Percentiles rank a stretch among this genome's conserved stretches.
Conservation (phyloP, 2,113 vertebrate species). For the Cyanoliseus patagonus region DNA sequence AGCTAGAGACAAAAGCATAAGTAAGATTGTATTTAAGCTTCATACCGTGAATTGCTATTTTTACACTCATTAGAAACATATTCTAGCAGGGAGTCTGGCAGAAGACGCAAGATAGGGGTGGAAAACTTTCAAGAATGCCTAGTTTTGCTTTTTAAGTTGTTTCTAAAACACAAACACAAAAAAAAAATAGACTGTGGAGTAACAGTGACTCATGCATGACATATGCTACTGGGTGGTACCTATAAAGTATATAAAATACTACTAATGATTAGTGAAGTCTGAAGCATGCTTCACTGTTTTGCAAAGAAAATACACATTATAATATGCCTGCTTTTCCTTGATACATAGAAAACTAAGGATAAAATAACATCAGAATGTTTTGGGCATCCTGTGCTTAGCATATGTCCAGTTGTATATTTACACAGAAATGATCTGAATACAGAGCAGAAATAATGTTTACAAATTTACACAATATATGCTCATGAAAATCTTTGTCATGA, state of each 20-base stretch:
- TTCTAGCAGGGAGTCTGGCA: background rate
- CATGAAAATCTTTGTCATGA: background rate
- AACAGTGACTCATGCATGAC: background rate
- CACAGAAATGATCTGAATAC: background rate
- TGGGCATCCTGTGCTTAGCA: background rate
- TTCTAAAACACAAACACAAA: background rate
- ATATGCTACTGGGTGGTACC: background rate
- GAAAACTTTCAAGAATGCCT: background rate
- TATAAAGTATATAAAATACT: background rate
- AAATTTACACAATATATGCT: background rate
- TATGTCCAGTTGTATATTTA: background rate
- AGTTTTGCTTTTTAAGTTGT: background rate
- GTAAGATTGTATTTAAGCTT: background rate
- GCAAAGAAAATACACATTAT: background rate
- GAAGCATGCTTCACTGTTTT: background rate
- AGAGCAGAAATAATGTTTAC: background rate
- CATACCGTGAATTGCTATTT: background rate
- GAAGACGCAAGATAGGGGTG: background rate
- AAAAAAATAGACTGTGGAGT: background rate
- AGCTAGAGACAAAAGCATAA: slow-evolving; percentile 23
- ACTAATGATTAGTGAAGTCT: background rate
- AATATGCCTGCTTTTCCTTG: background rate
- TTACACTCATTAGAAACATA: background rate
- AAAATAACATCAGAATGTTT: background rate
- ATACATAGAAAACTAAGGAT: background rate